phyloP scores from a whole-genome alignment of 2,888 invertebrate genomes.

The Synanthedon formicaeformis region DNA sequence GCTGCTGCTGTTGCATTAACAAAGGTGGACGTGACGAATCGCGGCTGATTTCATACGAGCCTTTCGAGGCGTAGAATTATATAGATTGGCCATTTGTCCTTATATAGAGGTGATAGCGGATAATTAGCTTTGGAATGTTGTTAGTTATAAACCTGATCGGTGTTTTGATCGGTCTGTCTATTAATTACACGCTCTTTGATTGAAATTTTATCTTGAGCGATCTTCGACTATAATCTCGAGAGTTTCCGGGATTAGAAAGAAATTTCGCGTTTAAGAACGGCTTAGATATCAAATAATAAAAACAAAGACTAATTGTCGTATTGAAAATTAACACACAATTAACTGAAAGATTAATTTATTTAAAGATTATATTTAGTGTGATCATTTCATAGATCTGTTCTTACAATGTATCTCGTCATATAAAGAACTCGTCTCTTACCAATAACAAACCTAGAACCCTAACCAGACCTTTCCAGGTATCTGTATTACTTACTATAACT shows the following conservation, averaged over 20 bases:
- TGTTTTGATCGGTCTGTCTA: constrained; percentile 12
- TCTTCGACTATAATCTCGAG: background rate
- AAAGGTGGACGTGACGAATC: constrained; percentile 30
- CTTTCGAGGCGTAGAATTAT: constrained; percentile 14
- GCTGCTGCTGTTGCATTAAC: constrained; percentile 18
- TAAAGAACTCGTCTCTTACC: no score
- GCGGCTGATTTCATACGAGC: constrained; percentile 23
- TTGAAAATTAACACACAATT: no score
- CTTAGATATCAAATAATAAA: no score
- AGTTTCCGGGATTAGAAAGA: background rate
- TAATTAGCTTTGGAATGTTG: constrained; percentile 29
- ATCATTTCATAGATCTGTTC: no score
- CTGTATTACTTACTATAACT: no score
- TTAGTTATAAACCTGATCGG: constrained; percentile 19
- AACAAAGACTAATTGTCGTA: no score
- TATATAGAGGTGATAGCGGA: constrained; percentile 13
- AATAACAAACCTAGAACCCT: no score
- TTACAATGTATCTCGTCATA: no score
- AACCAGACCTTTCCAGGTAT: no score
- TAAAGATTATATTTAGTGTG: no score
- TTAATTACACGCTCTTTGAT: constrained; percentile 29
- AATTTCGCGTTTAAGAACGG: background rate
- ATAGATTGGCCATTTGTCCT: constrained; percentile 10
- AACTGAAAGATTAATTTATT: no score
- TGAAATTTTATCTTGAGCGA: constrained; percentile 12